phyloP scores from a whole-genome alignment of 2,113 vertebrate genomes.

The Spea bombifrons region DNA sequence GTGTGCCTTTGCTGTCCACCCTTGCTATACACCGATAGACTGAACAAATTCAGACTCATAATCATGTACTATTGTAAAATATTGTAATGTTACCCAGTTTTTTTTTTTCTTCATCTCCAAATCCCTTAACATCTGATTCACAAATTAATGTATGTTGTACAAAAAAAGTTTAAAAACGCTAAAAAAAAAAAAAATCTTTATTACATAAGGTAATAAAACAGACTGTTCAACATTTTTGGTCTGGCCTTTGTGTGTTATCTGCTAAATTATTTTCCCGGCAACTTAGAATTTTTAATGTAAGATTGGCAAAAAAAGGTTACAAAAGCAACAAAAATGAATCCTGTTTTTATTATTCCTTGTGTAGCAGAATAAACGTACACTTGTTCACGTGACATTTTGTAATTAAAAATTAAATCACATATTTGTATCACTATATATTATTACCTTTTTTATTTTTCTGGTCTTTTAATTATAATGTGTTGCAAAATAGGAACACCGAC shows the following conservation, averaged over 20 bases:
- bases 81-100: slow-evolving; percentile 88
- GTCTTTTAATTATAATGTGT: slow-evolving; percentile 63
- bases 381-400: slow-evolving; percentile 48
- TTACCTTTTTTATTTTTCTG: slow-evolving; percentile 57
- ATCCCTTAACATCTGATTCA: slow-evolving; percentile 91
- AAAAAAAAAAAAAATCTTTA: slow-evolving; percentile 73
- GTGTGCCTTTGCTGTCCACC: slow-evolving; percentile 94
- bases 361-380: slow-evolving; percentile 1
- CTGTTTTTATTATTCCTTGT: slow-evolving; percentile 36
- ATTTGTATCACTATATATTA: slow-evolving; percentile 52
- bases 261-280: not conserved
- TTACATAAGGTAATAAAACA: slow-evolving; percentile 86
- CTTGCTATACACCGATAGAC: slow-evolving; percentile 83
- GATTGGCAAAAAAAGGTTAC: slow-evolving; percentile 32
- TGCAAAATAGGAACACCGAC: slow-evolving; percentile 60
- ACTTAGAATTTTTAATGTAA: slow-evolving; percentile 8
- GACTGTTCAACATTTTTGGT: slow-evolving; percentile 72
- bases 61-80: slow-evolving; percentile 94
- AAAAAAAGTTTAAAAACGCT: slow-evolving; percentile 59
- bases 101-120: slow-evolving; percentile 78
- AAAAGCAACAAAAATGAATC: slow-evolving; percentile 25
- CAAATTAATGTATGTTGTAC: slow-evolving; percentile 89
- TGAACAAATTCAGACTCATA: slow-evolving; percentile 72
- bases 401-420: slow-evolving; percentile 64
- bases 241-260: slow-evolving; percentile 54